Percentiles rank a stretch among this genome's conserved stretches.
Conservation (phyloP, 2,888 invertebrate genomes). For the Adineta ricciae region DNA sequence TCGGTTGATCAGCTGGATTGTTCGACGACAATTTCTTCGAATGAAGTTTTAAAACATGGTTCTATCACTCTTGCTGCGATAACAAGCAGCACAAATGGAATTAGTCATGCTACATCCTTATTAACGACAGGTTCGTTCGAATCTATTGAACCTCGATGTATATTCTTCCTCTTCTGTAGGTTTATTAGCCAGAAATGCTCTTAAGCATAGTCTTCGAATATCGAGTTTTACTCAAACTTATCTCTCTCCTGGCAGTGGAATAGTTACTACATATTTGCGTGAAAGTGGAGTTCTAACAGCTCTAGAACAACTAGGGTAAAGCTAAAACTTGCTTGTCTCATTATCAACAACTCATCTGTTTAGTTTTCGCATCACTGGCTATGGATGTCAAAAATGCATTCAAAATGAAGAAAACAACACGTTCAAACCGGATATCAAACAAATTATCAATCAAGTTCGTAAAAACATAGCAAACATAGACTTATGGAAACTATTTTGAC, state of each 20-base stretch:
- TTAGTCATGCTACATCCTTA: slow-evolving; percentile 95
- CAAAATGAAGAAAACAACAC: slow-evolving; percentile 88
- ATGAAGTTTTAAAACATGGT: slow-evolving; percentile 72
- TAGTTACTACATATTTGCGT: slow-evolving; percentile 76
- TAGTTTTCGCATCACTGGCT: slow-evolving; percentile 83
- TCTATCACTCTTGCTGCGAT: slow-evolving; percentile 93
- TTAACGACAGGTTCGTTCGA: slow-evolving; percentile 69
- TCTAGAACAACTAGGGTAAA: slow-evolving; percentile 66
- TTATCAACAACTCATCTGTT: not conserved
- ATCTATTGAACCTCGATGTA: no score
- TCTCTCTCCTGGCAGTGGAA: slow-evolving; percentile 85
- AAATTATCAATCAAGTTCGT: not conserved
- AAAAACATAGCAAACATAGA: not conserved
- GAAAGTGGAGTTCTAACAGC: slow-evolving; percentile 84
- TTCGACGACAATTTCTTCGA: slow-evolving; percentile 38
- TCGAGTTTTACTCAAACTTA: slow-evolving; percentile 91
- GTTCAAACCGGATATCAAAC: slow-evolving; percentile 50
- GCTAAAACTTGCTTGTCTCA: slow-evolving; percentile 24
- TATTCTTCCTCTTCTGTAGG: not conserved
- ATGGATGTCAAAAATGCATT: slow-evolving; percentile 98
- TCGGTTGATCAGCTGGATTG: not conserved
- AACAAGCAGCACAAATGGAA: slow-evolving; percentile 85
- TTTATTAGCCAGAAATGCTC: slow-evolving; percentile 81
- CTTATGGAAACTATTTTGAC: not conserved
- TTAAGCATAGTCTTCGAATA: slow-evolving; percentile 75